These are phyloP conservation scores for Diaprepes abbreviatus DNA, from an alignment of 2,888 invertebrate genomes.

Conservation along the genomic window DNA sequence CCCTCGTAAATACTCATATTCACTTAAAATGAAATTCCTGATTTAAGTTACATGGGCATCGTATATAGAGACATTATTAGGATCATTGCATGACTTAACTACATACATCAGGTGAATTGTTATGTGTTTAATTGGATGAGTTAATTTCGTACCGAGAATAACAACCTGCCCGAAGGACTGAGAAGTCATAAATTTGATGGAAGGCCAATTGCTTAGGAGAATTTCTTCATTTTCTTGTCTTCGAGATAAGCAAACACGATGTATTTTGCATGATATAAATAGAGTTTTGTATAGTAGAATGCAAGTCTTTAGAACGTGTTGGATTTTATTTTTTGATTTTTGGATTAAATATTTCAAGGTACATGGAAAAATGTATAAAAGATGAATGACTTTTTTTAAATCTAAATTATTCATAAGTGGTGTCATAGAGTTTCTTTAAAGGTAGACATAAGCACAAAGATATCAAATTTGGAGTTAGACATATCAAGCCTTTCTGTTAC, in stretches of 20 bases:
- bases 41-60: conserved; percentile 25
- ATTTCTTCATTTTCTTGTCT: conserved; percentile 30
- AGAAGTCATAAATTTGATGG: conserved; percentile 44
- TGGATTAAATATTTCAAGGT: not conserved
- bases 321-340: not conserved
- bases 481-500: too few relatives aligned
- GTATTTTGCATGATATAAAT: conserved; percentile 20
- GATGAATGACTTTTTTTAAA: not conserved
- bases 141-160: conserved; percentile 43
- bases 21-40: conserved; percentile 15
- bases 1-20: conserved; percentile 11
- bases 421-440: too few relatives aligned
- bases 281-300: not conserved
- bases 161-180: conserved; percentile 34
- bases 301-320: not conserved
- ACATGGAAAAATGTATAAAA: not conserved
- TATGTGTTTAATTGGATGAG: conserved; percentile 48
- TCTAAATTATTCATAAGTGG: too few relatives aligned
- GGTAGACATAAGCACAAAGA: too few relatives aligned
- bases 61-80: conserved; percentile 46
- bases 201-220: conserved; percentile 37
- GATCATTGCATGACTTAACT: conserved; percentile 36
- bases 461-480: too few relatives aligned
- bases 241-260: conserved; percentile 9
- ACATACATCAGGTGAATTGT: conserved; percentile 39